Evolutionary conservation across 2,888 invertebrate species (phyloP), one percentile per base, ranked within the genome.

Genomic region (Mythimna vitellina): DNA sequence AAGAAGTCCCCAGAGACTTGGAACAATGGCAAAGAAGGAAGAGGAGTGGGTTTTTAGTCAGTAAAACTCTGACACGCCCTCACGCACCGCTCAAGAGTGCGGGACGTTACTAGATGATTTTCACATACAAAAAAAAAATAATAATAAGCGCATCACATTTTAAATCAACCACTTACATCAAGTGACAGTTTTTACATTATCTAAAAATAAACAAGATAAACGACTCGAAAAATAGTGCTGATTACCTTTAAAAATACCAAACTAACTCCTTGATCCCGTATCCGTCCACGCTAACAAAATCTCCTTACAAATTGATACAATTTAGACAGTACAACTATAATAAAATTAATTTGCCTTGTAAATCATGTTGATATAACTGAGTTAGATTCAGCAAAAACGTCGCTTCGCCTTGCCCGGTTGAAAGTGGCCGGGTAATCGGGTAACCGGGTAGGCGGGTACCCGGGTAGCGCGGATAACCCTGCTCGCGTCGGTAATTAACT

Each of bases 401-500:
- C 69, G 54, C 73, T 65, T 73, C 76, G 62, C 70, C 66, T 73
- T 74, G 72, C 76, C 70, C 67, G 58, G 68, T 72, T 67, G 57
- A 81, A 70, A 80, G 64, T 49, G 42, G 32, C 75, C 57, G 79
- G 69, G 68, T 60, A 35, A 17, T 14, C 51, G 66, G 51, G 42
- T 42, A 58, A n/a, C 1, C 35, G 74, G 65, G 53, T 42, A 62
- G 12, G 35, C 46, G 74, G 35, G 49, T 71, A 74, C 75, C 72
- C 46, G 74, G 35, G 49, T 71, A 74, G 76, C 72, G 54, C 29
- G 72, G 64, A 76, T 79, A 79, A 79, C 76, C 81, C 78, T 65
- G 64, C 79, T 72, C 69, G 51, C 57, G 80, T 75, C 73, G 66
- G 81, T 88, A 87, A 89, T 89, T 88, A 88, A 84, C 81, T 89